Evolutionary conservation across 1,140 invertebrate species (phyloP), one percentile per base, ranked within the genome.

Genomic region (Bombus sylvicola): DNA sequence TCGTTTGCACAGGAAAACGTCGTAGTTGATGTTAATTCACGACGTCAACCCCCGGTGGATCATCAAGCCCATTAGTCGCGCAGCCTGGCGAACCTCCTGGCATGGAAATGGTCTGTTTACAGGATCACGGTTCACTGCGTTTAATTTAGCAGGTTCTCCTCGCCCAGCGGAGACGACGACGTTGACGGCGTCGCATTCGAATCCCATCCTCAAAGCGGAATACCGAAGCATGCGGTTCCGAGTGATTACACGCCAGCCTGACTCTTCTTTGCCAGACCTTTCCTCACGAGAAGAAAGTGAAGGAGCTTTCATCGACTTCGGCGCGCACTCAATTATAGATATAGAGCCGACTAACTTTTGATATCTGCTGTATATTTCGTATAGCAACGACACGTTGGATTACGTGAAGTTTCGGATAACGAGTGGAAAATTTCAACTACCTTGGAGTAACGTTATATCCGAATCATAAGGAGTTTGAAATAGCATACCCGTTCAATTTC

Each of bases 71-170:
- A 92, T 92, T 91, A 92, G 90, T 91, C 89, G 83, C 66, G 82
- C 84, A 87, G 81, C 80, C 85, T 87, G 81, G 81, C 88, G 86
- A 88, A 89, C 78, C 89, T 85, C 79, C 74, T 77, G 81, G 68
- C 88, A 91, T 88, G 89, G 91, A 91, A 92, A 92, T 92, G 88
- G 66, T 91, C 85, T 92, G 91, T 92, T 92, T 92, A 92, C 91
- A 87, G 78, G 87, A 92, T 92, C 83, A 92, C 83, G 88, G 82
- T 83, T 88, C 88, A 88, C 75, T 87, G 88, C 88, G 85, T 90
- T 91, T 89, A 90, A 90, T 91, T 90, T 89, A 91, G 87, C 87
- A 83, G 78, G 62, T 62, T 80, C n/a, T 71, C 5, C 18, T 34
- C 66, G 53, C 78, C 53, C 43, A n/a, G 1, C 62, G 37, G 53